A percentile compares a stretch with the other conserved stretches of the same genome.
Evolutionary conservation across 2,113 vertebrate genomes (phyloP).

Genomic region (Todiramphus chloris): DNA sequence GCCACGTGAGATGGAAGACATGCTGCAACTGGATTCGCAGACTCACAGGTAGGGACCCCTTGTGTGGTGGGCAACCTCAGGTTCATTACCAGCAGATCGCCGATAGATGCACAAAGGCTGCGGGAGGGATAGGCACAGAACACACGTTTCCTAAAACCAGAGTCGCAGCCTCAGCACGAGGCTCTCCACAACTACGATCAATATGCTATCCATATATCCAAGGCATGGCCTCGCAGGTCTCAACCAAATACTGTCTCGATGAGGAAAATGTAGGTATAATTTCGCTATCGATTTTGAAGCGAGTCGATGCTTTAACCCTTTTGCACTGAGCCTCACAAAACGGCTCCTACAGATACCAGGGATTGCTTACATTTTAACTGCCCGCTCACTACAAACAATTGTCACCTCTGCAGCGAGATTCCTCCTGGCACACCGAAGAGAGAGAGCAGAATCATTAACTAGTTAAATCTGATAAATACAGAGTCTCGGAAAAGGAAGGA

Average conservation of each 20-base stretch:
- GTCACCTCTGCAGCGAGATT: neutral
- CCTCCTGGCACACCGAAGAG: neutral
- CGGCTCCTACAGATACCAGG: neutral
- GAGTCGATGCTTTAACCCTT: neutral
- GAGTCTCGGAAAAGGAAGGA: slow-evolving; percentile 17
- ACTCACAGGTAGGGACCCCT: neutral
- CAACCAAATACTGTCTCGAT: neutral
- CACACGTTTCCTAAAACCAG: neutral
- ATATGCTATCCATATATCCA: neutral
- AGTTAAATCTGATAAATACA: slow-evolving; percentile 69
- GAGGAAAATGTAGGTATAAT: neutral
- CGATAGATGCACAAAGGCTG: neutral
- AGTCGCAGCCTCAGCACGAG: neutral
- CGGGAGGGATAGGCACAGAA: neutral
- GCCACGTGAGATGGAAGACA: neutral
- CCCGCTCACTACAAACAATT: neutral
- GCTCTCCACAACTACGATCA: neutral
- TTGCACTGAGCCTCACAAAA: neutral
- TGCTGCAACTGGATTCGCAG: neutral
- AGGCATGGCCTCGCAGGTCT: accelerated
- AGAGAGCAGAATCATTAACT: slow-evolving; percentile 43
- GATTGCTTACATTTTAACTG: neutral
- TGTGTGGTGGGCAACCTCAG: neutral
- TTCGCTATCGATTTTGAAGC: neutral
- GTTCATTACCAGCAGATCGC: neutral